Conservation (phyloP, 2,888 invertebrate species). For the Adineta ricciae region DNA sequence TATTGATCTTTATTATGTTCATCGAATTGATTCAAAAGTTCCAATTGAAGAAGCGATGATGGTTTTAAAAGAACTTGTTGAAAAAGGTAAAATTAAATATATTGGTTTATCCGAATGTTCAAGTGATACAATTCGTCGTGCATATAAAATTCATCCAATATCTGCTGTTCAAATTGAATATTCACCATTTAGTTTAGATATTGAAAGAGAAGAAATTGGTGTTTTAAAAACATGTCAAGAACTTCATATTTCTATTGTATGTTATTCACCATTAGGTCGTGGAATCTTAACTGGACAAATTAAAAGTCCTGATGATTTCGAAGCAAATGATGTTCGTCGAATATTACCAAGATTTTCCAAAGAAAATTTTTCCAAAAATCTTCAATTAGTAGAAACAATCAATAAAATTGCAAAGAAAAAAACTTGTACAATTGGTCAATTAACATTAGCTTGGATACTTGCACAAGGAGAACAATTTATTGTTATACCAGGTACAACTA, state of each 20-base stretch:
- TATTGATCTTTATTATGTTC: constrained; percentile 43
- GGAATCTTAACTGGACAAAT: background rate
- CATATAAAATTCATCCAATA: background rate
- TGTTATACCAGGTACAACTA: too few relatives aligned
- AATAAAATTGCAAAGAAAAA: background rate
- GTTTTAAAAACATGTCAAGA: background rate
- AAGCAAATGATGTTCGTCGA: background rate
- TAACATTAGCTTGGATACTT: background rate
- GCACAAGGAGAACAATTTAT: background rate
- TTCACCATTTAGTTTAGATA: too few relatives aligned
- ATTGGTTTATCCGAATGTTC: background rate
- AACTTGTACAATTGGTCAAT: background rate
- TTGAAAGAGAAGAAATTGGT: background rate
- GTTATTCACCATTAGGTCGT: too few relatives aligned
- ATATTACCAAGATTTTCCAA: background rate
- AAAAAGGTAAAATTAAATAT: background rate
- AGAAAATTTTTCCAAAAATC: background rate
- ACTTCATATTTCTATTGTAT: background rate
- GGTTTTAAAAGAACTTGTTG: background rate
- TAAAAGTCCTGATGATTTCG: background rate
- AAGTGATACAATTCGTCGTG: background rate
- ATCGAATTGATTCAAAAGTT: constrained; percentile 36
- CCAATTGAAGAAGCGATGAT: background rate
- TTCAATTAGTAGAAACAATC: background rate
- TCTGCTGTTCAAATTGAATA: background rate